phyloP scores from a whole-genome alignment of 2,888 invertebrate genomes.

The Drosophila flavopinicola region DNA sequence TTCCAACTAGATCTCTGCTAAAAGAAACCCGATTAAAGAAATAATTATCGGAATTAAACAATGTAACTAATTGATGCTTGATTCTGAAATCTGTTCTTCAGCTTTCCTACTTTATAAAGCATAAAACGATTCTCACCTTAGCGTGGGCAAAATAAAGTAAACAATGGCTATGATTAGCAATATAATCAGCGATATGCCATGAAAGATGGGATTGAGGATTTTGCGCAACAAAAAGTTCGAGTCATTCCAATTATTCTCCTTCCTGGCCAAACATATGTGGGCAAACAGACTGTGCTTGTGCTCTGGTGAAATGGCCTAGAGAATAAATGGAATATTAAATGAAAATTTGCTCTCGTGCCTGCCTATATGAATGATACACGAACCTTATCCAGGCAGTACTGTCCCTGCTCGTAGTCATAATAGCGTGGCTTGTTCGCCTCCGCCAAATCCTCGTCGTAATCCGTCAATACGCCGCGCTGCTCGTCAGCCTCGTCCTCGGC shows the following conservation, averaged over 20 bases:
- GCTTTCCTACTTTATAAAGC: not conserved
- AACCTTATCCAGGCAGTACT: slow-evolving; percentile 93
- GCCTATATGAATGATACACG: not conserved
- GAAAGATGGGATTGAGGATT: slow-evolving; percentile 91
- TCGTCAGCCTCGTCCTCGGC: slow-evolving; percentile 84
- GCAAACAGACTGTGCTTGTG: slow-evolving; percentile 88
- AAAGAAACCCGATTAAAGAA: slow-evolving; percentile 36
- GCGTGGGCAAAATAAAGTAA: slow-evolving; percentile 92
- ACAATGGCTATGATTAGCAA: slow-evolving; percentile 90
- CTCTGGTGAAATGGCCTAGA: slow-evolving; percentile 79
- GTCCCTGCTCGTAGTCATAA: slow-evolving; percentile 89
- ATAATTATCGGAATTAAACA: not conserved
- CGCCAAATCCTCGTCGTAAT: slow-evolving; percentile 84
- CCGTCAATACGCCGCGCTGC: slow-evolving; percentile 67
- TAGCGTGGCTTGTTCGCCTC: slow-evolving; percentile 85
- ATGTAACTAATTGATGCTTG: too few species aligned
- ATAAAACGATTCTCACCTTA: slow-evolving; percentile 85
- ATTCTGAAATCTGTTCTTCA: not conserved
- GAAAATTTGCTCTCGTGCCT: accelerated
- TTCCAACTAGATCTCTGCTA: slow-evolving; percentile 90
- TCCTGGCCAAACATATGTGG: slow-evolving; percentile 90
- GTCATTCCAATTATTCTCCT: slow-evolving; percentile 89
- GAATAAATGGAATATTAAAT: not conserved
- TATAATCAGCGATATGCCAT: slow-evolving; percentile 89
- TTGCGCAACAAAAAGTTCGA: slow-evolving; percentile 90